Base-by-base conservation (phyloP, 2,797 vertebrate genomes). In the Cercopithecus diana region DNA sequence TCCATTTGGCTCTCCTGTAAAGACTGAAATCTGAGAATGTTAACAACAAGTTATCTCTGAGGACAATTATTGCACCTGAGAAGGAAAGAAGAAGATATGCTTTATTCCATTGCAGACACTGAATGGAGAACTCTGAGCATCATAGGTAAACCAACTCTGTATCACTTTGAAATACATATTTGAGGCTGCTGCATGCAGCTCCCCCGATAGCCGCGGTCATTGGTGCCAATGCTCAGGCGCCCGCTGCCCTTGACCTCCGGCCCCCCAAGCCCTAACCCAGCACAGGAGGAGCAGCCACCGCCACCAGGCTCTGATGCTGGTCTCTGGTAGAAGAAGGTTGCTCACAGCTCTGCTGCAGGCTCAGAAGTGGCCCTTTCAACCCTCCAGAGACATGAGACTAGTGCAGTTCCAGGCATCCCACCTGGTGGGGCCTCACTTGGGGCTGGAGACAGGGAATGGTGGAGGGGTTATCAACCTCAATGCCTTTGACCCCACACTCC, bases 381-480 rank as follows among this genome's bases (percentile, higher is more conserved):
- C 87, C 26, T 75, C 93, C 48, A 90, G 96, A 90, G 33, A 96
- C 4, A 99, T 99, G 99, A 99, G 99, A 50, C 97, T 99, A 97
- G 98, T 99, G 83, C 99, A 99, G 99, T 99, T 99, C 98, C 98
- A 97, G 92, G 97, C 95, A 4, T 84, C 57, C 33, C 98, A 98
- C 3, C 93, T 97, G 4, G 17, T 4, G 0, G 98, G 98, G 0
- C 95, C 97, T 43, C 98, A 98, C 67, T 98, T 99, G 55, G 99
- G 99, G 13, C 98, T 99, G 97, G 99, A 99, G 98, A 98, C 98
- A n/a, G 98, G 96, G 0, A 98, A 98, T 2, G 99, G 99, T 0
- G 98, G 99, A 0, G 97, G 98, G 0, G 96, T 99, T 94, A 98
- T 99, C 93, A 99, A 99, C 92, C 99, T 99, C 85, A 99, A 98